Percentiles rank a stretch among this genome's conserved stretches.
These are phyloP conservation scores for Drosophila phalerata DNA, from an alignment of 2,888 invertebrate genomes.

Conservation along the genomic window DNA sequence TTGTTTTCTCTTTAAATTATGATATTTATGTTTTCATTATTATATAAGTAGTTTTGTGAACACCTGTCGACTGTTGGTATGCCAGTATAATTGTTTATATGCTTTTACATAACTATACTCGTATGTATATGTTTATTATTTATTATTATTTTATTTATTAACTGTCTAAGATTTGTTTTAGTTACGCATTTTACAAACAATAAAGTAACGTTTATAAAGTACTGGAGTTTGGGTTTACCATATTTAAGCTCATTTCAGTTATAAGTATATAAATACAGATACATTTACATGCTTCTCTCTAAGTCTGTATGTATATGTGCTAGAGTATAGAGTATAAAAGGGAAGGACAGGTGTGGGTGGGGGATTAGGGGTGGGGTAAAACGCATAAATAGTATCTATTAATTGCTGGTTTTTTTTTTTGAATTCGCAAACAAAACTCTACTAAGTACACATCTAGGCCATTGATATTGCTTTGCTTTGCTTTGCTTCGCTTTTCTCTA, in stretches of 20 bases:
- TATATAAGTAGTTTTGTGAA: conserved; percentile 54
- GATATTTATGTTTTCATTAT: conserved; percentile 25
- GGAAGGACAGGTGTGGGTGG: neutral
- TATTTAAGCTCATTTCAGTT: conserved; percentile 75
- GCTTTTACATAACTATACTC: conserved; percentile 49
- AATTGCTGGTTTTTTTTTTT: neutral
- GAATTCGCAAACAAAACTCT: conserved; percentile 49
- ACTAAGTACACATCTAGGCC: conserved; percentile 69
- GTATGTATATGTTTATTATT: conserved; percentile 31
- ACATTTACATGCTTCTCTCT: conserved; percentile 34
- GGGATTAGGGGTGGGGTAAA: neutral
- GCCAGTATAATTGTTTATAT: conserved; percentile 72
- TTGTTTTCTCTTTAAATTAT: conserved; percentile 30
- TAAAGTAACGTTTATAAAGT: conserved; percentile 69
- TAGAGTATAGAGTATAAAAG: conserved; percentile 24
- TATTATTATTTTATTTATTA: conserved; percentile 49
- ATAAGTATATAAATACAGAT: conserved; percentile 46
- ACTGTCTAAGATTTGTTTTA: conserved; percentile 66
- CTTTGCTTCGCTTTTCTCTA: conserved; percentile 49
- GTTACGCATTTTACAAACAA: conserved; percentile 70
- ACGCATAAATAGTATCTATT: conserved; percentile 29
- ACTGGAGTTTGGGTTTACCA: conserved; percentile 66
- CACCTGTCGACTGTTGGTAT: conserved; percentile 78
- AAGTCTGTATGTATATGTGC: conserved; percentile 27
- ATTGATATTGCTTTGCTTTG: conserved; percentile 65